Evolutionary conservation across 2,113 vertebrate genomes (phyloP).

Genomic region (Osmerus eperlanus): DNA sequence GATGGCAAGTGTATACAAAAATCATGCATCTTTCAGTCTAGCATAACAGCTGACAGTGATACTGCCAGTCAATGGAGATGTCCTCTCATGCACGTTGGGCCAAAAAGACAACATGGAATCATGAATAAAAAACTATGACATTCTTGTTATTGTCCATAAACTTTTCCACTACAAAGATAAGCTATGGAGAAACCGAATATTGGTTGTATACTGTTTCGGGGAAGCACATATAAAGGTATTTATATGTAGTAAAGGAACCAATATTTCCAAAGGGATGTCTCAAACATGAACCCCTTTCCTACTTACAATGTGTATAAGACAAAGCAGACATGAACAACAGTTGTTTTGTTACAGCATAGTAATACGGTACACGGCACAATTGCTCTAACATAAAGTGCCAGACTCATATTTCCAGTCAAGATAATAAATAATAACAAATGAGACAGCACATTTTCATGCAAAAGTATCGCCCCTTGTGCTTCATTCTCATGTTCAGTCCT

Average conservation of each 20-base stretch:
- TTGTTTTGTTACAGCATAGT: neutral
- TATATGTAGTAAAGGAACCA: neutral
- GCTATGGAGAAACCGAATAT: conserved; percentile 29
- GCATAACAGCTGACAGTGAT: conserved; percentile 2
- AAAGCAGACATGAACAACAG: neutral
- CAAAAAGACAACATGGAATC: conserved; percentile 23
- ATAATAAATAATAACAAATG: no score
- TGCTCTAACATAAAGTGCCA: no score
- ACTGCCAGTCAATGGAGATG: conserved; percentile 7
- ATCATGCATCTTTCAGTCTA: conserved; percentile 3
- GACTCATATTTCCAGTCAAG: no score
- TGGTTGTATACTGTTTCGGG: conserved; percentile 34
- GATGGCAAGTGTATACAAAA: neutral
- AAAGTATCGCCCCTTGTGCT: no score
- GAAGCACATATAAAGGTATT: neutral
- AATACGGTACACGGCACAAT: neutral
- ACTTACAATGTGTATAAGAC: neutral
- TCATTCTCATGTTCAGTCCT: no score
- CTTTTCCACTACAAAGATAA: conserved; percentile 20
- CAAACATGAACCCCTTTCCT: no score
- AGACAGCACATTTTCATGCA: no score
- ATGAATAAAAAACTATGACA: conserved; percentile 30
- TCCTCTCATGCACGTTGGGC: conserved; percentile 6
- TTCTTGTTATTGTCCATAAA: conserved; percentile 32
- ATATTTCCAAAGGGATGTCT: no score